Conservation (phyloP, 2,888 invertebrate species). For the Baccha elongata region DNA sequence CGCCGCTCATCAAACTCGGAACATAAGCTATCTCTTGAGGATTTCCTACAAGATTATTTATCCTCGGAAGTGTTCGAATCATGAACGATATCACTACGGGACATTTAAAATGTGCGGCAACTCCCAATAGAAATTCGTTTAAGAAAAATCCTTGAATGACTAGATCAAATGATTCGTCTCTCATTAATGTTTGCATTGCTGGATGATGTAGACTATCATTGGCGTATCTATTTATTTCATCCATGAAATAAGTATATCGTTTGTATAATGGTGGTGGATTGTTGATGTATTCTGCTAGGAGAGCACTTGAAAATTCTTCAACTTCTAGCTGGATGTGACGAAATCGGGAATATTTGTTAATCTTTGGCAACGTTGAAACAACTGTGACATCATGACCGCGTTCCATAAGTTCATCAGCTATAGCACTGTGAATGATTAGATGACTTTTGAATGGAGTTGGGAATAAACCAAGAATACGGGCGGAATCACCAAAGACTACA, state of each 20-base stretch:
- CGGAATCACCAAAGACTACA: neutral
- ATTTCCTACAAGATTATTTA: constrained; percentile 77
- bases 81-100: constrained; percentile 78
- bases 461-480: constrained; percentile 77
- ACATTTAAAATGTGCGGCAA: too few relatives aligned
- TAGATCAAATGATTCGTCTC: constrained; percentile 72
- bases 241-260: neutral
- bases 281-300: constrained; percentile 10
- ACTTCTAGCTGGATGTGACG: constrained; percentile 48
- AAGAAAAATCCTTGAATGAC: constrained; percentile 72
- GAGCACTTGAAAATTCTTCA: neutral
- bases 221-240: neutral
- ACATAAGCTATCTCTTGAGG: constrained; percentile 77
- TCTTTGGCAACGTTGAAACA: constrained; percentile 74
- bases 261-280: constrained; percentile 19
- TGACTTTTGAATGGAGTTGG: constrained; percentile 78
- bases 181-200: constrained; percentile 59
- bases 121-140: constrained; percentile 75
- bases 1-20: constrained; percentile 74
- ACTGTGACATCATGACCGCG: constrained; percentile 79
- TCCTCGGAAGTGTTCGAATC: constrained; percentile 73
- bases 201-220: constrained; percentile 53
- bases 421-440: constrained; percentile 77
- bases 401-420: constrained; percentile 77
- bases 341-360: constrained; percentile 35